A percentile compares a stretch with the other conserved stretches of the same genome.
These are phyloP conservation scores for Alcis repandata DNA, from an alignment of 2,888 invertebrate genomes.

Conservation along the genomic window DNA sequence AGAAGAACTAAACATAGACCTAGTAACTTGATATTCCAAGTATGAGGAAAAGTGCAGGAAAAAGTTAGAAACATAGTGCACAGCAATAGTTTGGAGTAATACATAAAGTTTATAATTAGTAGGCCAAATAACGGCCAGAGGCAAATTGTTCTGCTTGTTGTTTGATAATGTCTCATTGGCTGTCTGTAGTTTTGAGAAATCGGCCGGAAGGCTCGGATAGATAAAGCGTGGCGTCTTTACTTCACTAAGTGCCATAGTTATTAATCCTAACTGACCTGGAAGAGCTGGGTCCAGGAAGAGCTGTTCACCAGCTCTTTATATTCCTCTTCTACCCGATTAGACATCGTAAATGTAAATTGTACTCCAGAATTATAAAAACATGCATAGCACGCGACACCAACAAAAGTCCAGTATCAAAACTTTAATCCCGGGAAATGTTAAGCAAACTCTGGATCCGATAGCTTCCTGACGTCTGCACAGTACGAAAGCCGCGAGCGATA, in stretches of 20 bases:
- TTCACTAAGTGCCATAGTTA: neutral
- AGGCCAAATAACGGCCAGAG: neutral
- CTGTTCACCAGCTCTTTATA: conserved; percentile 90
- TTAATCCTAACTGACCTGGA: conserved; percentile 86
- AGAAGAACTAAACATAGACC: neutral
- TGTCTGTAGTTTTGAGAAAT: conserved; percentile 10
- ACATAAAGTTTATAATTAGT: neutral
- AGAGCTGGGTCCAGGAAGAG: conserved; percentile 90
- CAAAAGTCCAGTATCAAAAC: conserved; percentile 27
- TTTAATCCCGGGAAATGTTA: conserved; percentile 24
- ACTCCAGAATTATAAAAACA: conserved; percentile 39
- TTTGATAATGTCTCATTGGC: conserved; percentile 5
- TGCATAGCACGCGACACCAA: conserved; percentile 36
- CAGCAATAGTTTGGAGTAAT: neutral
- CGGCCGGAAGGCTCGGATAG: conserved; percentile 22
- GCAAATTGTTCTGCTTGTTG: neutral
- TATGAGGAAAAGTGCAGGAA: conserved; percentile 12
- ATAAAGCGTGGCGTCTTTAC: conserved; percentile 45
- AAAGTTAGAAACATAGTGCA: conserved; percentile 5
- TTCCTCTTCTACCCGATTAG: conserved; percentile 88
- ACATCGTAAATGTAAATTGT: too few species aligned
- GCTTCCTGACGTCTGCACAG: conserved; percentile 1
- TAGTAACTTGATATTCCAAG: conserved; percentile 1
- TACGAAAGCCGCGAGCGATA: neutral
- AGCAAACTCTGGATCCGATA: neutral